phyloP scores from a whole-genome alignment of 2,797 vertebrate species.

The Carcharodon carcharias region DNA sequence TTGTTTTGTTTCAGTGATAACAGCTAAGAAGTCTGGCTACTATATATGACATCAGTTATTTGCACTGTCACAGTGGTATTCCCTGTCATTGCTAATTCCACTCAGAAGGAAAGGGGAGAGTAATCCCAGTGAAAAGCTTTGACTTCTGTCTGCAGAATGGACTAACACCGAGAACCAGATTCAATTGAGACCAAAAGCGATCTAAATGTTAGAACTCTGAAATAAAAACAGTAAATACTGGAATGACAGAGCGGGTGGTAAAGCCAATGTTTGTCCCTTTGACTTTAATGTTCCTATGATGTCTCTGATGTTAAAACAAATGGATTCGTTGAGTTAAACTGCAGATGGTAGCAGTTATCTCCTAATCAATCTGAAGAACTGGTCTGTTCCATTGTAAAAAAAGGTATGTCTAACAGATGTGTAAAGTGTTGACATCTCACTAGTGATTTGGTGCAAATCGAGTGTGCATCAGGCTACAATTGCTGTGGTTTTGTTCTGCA shows the following conservation, averaged over 20 bases:
- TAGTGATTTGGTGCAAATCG: not conserved
- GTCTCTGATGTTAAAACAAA: not conserved
- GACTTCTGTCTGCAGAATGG: not conserved
- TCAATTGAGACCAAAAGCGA: not conserved
- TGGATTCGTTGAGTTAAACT: not conserved
- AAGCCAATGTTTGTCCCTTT: not conserved
- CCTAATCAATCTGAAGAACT: not conserved
- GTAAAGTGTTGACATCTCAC: not conserved
- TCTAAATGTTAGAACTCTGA: not conserved
- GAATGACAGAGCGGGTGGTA: not conserved
- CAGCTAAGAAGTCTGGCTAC: not conserved
- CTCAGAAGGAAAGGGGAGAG: not conserved
- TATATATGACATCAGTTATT: not conserved
- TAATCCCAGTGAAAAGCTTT: not conserved
- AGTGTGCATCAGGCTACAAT: not conserved
- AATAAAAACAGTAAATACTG: not conserved
- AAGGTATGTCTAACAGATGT: not conserved
- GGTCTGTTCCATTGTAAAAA: not conserved
- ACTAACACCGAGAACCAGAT: not conserved
- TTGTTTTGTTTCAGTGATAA: slow-evolving; percentile 28
- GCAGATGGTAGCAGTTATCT: not conserved
- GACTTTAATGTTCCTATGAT: not conserved
- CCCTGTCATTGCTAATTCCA: not conserved
- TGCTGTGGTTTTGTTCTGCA: not conserved
- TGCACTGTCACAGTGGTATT: not conserved